Percentiles rank a stretch among this genome's conserved stretches.
Evolutionary conservation across 2,113 vertebrate genomes (phyloP).

Genomic region (Myiozetetes cayanensis): DNA sequence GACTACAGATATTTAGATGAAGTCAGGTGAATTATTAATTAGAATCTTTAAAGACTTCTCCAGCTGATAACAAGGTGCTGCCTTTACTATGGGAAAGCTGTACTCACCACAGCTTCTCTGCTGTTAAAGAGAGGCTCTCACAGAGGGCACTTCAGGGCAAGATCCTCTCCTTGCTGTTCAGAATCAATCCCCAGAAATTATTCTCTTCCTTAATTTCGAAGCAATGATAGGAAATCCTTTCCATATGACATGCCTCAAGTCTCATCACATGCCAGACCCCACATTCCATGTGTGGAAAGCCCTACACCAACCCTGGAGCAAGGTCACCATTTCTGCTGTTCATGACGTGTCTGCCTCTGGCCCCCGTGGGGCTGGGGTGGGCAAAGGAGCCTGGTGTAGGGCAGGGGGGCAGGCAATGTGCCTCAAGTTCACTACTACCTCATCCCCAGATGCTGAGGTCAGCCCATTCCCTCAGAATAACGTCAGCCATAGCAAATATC

Average conservation of each 20-base stretch:
- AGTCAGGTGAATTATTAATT: background rate
- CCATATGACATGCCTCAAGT: background rate
- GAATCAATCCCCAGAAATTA: background rate
- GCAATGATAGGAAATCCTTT: background rate
- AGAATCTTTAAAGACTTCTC: background rate
- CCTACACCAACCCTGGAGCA: rapidly evolving
- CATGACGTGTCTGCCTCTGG: rapidly evolving
- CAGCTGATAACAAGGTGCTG: background rate
- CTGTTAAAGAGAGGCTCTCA: background rate
- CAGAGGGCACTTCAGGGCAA: background rate
- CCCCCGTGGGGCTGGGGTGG: background rate
- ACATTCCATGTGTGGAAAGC: rapidly evolving
- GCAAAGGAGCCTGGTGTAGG: background rate
- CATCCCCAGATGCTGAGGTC: background rate
- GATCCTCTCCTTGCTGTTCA: background rate
- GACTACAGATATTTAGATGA: background rate
- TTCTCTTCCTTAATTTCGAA: background rate
- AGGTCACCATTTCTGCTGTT: background rate
- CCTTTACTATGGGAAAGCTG: background rate
- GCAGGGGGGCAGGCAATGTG: background rate
- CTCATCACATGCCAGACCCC: background rate
- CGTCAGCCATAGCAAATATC: background rate
- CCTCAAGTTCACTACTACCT: background rate
- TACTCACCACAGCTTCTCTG: background rate
- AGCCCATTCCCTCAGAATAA: background rate